These are phyloP conservation scores for Poeciliopsis prolifica DNA, from an alignment of 2,113 vertebrate species.

Conservation along the genomic window DNA sequence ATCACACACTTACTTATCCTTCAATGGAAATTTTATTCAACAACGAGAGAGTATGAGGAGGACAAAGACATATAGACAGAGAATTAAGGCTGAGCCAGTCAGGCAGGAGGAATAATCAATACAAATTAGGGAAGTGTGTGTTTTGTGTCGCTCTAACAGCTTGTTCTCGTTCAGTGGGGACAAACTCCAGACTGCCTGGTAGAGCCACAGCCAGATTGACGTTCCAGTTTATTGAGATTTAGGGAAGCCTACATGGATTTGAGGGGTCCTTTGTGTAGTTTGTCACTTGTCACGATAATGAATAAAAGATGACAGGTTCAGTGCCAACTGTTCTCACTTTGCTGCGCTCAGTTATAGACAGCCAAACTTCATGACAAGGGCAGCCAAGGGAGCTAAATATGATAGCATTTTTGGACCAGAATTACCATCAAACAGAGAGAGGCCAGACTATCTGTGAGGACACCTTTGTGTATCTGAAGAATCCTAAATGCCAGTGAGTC, in stretches of 20 bases:
- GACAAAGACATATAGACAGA: slow-evolving; percentile 39
- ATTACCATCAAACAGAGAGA: slow-evolving; percentile 22
- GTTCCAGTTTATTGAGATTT: slow-evolving; percentile 70
- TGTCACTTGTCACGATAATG: slow-evolving; percentile 71
- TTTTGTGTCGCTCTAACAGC: slow-evolving; percentile 68
- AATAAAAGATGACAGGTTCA: slow-evolving; percentile 69
- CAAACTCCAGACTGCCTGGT: slow-evolving; percentile 48
- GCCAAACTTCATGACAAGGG: slow-evolving; percentile 66
- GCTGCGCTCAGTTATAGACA: slow-evolving; percentile 34
- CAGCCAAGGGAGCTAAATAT: slow-evolving; percentile 60
- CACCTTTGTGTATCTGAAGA: neutral
- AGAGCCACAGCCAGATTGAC: slow-evolving; percentile 59
- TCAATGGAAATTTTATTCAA: slow-evolving; percentile 55
- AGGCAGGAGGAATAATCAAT: slow-evolving; percentile 61
- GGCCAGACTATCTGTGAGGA: slow-evolving; percentile 12
- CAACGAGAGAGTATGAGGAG: slow-evolving; percentile 27
- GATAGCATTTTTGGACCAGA: slow-evolving; percentile 25
- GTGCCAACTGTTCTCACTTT: slow-evolving; percentile 62
- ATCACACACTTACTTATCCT: slow-evolving; percentile 39
- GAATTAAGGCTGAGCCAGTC: slow-evolving; percentile 37
- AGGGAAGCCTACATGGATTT: slow-evolving; percentile 61
- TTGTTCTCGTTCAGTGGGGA: slow-evolving; percentile 65
- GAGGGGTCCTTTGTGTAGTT: slow-evolving; percentile 59
- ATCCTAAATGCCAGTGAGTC: neutral
- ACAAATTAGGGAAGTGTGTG: slow-evolving; percentile 61